phyloP scores from a whole-genome alignment of 2,113 vertebrate species.

The Formicarius rufipectus region DNA sequence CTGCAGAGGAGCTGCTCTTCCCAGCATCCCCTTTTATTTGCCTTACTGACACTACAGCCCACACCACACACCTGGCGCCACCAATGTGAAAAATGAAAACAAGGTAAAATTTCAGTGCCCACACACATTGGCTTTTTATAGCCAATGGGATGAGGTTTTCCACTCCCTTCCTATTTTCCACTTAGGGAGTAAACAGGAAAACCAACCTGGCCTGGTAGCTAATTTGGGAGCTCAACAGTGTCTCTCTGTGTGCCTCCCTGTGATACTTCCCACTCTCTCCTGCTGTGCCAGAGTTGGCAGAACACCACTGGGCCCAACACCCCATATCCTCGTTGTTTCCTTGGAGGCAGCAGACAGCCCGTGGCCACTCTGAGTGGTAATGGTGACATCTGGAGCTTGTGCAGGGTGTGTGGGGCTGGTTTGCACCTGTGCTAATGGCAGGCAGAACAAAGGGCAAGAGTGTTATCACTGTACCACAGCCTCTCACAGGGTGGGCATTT shows the following conservation, averaged over 20 bases:
- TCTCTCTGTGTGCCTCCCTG: background rate
- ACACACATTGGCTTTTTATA: constrained; percentile 8
- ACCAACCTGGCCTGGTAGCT: constrained; percentile 31
- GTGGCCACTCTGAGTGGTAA: rapidly evolving
- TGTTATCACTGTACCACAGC: rapidly evolving
- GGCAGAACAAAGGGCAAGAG: background rate
- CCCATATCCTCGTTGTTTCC: rapidly evolving
- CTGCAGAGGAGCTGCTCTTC: background rate
- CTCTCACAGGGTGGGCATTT: rapidly evolving
- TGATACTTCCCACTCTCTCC: background rate
- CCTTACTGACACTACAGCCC: background rate
- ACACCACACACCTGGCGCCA: background rate
- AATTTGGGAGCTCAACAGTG: background rate
- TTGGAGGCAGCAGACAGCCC: background rate
- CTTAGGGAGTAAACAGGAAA: constrained; percentile 58
- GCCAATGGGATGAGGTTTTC: constrained; percentile 2
- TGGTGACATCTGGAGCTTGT: rapidly evolving
- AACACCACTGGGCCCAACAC: rapidly evolving
- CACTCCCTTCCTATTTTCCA: constrained; percentile 12
- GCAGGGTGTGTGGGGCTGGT: rapidly evolving
- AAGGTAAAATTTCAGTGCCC: background rate
- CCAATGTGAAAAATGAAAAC: background rate
- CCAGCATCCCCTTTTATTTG: background rate
- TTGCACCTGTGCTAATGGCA: background rate
- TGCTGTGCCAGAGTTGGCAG: background rate